Evolutionary conservation across 2,888 invertebrate genomes (phyloP).

Genomic region (Stratiomys singularior): DNA sequence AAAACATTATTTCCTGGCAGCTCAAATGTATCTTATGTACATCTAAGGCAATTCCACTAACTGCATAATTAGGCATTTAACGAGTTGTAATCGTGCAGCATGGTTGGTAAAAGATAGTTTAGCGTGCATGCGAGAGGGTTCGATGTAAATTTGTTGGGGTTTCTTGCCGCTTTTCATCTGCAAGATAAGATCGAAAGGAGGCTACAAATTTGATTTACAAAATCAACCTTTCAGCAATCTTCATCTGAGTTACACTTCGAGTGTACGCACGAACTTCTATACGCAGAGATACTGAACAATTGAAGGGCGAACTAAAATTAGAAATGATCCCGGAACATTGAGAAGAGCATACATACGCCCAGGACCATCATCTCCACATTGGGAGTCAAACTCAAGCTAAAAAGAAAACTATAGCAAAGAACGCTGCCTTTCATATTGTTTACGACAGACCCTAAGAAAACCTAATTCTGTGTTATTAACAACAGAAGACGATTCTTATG

Average conservation of each 20-base stretch:
- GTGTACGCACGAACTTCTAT: not conserved
- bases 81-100: constrained; percentile 27
- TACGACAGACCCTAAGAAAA: too few relatives aligned
- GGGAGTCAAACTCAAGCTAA: too few relatives aligned
- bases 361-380: too few relatives aligned
- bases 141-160: not conserved
- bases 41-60: constrained; percentile 33
- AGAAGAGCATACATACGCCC: too few relatives aligned
- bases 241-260: not conserved
- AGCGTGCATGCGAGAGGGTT: not conserved
- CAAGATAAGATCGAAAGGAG: constrained; percentile 19
- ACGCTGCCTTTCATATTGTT: too few relatives aligned
- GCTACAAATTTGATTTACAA: constrained; percentile 40
- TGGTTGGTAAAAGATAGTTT: not conserved
- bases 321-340: too few relatives aligned
- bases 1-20: constrained; percentile 36
- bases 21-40: constrained; percentile 11
- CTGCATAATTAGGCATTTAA: constrained; percentile 40
- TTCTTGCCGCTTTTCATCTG: constrained; percentile 35
- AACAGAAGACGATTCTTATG: too few relatives aligned
- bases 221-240: constrained; percentile 19
- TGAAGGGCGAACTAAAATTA: too few relatives aligned
- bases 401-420: too few relatives aligned
- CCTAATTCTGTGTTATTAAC: too few relatives aligned
- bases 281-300: too few relatives aligned